Evolutionary conservation across 92 coral and sea anemone genomes (phyloP).

Genomic region (Epizoanthus ramosus): DNA sequence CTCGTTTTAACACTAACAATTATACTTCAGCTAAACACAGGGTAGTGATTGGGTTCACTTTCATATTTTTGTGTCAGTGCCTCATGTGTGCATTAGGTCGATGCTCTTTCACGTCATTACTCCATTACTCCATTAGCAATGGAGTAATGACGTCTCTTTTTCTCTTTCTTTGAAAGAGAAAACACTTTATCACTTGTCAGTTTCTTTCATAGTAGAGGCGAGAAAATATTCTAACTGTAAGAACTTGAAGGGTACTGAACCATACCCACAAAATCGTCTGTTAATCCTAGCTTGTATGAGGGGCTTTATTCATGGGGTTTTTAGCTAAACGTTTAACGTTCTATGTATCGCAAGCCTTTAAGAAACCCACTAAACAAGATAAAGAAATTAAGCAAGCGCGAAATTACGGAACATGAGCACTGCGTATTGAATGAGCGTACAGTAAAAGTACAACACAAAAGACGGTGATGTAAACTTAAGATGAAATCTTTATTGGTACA

Average conservation of each 20-base stretch:
- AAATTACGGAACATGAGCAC: constrained; percentile 24
- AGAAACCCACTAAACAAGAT: constrained; percentile 32
- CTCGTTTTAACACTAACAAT: too few relatives aligned
- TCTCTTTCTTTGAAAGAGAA: too few relatives aligned
- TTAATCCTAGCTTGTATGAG: constrained; percentile 28
- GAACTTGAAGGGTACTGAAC: constrained; percentile 1
- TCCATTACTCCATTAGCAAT: too few relatives aligned
- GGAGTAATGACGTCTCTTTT: too few relatives aligned
- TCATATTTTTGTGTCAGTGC: too few relatives aligned
- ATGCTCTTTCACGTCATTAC: too few relatives aligned
- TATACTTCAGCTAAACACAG: too few relatives aligned
- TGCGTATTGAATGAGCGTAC: constrained; percentile 22
- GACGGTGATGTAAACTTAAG: constrained; percentile 15
- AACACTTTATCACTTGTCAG: not conserved
- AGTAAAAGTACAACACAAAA: constrained; percentile 17
- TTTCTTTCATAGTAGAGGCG: not conserved
- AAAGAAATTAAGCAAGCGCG: constrained; percentile 39
- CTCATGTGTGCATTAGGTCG: too few relatives aligned
- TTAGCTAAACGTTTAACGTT: constrained; percentile 20
- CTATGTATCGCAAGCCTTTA: constrained; percentile 3
- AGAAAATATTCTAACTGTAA: not conserved
- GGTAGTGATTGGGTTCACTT: too few relatives aligned
- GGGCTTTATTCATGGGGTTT: constrained; percentile 21
- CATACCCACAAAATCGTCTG: constrained; percentile 13
- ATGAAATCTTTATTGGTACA: constrained; percentile 28